Evolutionary conservation across 2,797 vertebrate species (phyloP), one percentile per base, ranked within the genome.

Genomic region (Xiphophorus birchmanni): DNA sequence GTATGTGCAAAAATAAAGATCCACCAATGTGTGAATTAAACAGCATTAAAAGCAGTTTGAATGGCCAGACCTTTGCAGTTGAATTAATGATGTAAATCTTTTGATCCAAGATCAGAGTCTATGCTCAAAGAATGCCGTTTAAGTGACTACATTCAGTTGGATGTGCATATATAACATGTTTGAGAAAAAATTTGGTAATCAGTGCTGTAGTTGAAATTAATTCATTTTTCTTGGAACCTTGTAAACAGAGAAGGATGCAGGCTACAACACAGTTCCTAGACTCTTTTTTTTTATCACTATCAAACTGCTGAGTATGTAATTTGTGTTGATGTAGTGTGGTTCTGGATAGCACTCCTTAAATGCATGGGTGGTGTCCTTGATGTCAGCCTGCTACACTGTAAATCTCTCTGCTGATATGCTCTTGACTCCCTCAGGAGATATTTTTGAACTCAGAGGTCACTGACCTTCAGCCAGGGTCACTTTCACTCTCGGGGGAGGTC

Each of bases 401-500:
- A 84, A 88, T 91, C 90, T 76, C 58, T 40, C 54, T 72, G 48
- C 74, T 77, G 78, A 75, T 78, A 21, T 8, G 32, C 65, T 81
- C 52, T 4, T 78, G 84, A 80, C 86, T 82, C 87, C 88, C 81
- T 42, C 58, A 1, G 81, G 87, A 88, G 74, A 82, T 93, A 90
- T 93, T 92, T 94, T 85, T 83, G 90, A 86, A 52, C 80, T 71
- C 73, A 0, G 13, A 71, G 91, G 91, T 93, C 88, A 87, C 54
- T 91, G 92, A 93, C 92, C 91, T 91, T 74, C 35, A 56, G 4
- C 13, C 78, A 75, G 74, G 92, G 87, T 94, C 89, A 92, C 87
- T 93, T 78, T 93, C 86, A 81, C 92, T 93, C 90, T 91, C 90
- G 84, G 84, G 77, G 85, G 87, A 90, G 89, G 86, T 91, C 88